Conservation (phyloP, 2,113 vertebrate species). For the Leptobrachium ailaonicum region DNA sequence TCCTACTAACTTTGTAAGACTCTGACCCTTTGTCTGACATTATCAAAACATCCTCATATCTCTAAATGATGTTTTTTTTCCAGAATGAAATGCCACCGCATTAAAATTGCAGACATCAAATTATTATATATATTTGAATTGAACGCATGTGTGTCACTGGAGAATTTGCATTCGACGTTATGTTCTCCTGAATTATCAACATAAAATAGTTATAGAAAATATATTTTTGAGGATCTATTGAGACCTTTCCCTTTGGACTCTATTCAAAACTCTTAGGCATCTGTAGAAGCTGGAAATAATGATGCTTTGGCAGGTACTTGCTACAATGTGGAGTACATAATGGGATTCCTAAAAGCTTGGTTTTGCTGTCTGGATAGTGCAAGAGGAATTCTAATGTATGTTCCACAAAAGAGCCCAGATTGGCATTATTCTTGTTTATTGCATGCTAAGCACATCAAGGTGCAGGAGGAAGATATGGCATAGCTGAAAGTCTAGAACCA, state of each 20-base stretch:
- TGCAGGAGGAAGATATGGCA: slow-evolving; percentile 31
- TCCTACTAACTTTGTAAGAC: too few relatives aligned
- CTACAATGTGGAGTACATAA: slow-evolving; percentile 33
- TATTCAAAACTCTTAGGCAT: slow-evolving; percentile 35
- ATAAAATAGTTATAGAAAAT: background rate
- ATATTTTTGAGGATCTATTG: slow-evolving; percentile 11
- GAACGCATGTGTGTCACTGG: too few relatives aligned
- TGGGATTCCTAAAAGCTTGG: slow-evolving; percentile 45
- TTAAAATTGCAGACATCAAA: too few relatives aligned
- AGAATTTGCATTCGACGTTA: too few relatives aligned
- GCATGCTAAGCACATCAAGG: slow-evolving; percentile 34
- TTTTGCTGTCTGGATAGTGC: slow-evolving; percentile 34
- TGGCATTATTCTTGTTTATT: slow-evolving; percentile 43
- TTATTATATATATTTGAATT: too few relatives aligned
- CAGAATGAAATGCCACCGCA: too few relatives aligned
- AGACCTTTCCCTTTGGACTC: slow-evolving; percentile 29
- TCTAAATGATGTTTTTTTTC: too few relatives aligned
- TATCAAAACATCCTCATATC: too few relatives aligned
- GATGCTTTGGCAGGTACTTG: slow-evolving; percentile 40
- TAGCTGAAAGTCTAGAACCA: slow-evolving; percentile 12
- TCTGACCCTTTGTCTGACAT: too few relatives aligned
- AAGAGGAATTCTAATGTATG: slow-evolving; percentile 39
- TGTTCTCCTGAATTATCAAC: background rate
- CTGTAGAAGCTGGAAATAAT: slow-evolving; percentile 29
- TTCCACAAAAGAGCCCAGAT: slow-evolving; percentile 15